Evolutionary conservation across 2,888 invertebrate genomes (phyloP).

Genomic region (Pediacus dermestoides): DNA sequence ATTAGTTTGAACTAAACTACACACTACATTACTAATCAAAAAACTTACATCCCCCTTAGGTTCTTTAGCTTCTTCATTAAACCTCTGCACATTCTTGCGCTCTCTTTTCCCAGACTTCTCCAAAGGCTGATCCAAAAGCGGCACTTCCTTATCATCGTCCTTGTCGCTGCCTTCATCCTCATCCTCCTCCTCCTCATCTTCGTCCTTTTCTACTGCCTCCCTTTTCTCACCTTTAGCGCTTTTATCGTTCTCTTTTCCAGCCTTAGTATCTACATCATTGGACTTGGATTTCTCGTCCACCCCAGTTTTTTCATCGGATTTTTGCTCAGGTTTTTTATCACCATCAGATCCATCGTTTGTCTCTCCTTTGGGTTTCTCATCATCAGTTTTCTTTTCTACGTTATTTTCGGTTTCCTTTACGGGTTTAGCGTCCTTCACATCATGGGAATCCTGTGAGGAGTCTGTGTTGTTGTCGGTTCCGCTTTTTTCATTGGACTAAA

Average conservation of each 20-base stretch:
- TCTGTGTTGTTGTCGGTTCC: slow-evolving; percentile 37
- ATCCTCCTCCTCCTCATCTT: slow-evolving; percentile 35
- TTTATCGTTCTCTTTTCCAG: slow-evolving; percentile 23
- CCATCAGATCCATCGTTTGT: slow-evolving; percentile 28
- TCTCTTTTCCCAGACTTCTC: slow-evolving; percentile 45
- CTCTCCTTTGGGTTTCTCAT: slow-evolving; percentile 28
- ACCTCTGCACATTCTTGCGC: slow-evolving; percentile 44
- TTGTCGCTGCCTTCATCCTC: slow-evolving; percentile 30
- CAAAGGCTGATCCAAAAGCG: slow-evolving; percentile 44
- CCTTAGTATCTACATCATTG: slow-evolving; percentile 33
- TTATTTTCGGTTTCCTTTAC: slow-evolving; percentile 24
- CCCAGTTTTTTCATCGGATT: slow-evolving; percentile 21
- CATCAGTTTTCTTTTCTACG: slow-evolving; percentile 31
- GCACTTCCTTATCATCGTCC: slow-evolving; percentile 39
- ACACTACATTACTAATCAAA: slow-evolving; percentile 6
- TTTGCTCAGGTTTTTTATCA: slow-evolving; percentile 18
- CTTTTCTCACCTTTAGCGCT: slow-evolving; percentile 21
- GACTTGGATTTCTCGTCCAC: slow-evolving; percentile 32
- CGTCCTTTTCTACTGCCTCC: slow-evolving; percentile 33
- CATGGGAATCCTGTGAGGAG: slow-evolving; percentile 38
- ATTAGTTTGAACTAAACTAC: slow-evolving; percentile 9
- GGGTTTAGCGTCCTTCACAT: slow-evolving; percentile 28
- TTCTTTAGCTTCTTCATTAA: slow-evolving; percentile 38
- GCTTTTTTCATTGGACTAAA: slow-evolving; percentile 36
- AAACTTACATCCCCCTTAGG: slow-evolving; percentile 29